Conservation (phyloP, 2,888 invertebrate species). For the Diplazon laetatorius region DNA sequence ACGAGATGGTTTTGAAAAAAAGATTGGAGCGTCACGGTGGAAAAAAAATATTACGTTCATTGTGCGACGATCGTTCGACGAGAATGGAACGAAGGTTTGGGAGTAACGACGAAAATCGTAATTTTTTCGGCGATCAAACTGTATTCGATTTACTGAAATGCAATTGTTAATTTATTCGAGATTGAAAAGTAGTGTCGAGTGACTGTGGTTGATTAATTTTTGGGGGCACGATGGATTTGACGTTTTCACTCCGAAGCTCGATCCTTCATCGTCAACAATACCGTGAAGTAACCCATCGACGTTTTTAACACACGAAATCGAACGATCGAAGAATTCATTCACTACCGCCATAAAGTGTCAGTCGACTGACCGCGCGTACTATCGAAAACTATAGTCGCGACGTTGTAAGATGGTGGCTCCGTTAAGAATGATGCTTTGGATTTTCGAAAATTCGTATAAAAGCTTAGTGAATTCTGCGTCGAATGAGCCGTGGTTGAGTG, state of each 20-base stretch:
- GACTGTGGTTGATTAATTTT: not conserved
- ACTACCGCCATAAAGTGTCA: no score
- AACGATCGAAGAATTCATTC: no score
- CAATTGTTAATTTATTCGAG: not conserved
- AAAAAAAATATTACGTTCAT: constrained; percentile 1
- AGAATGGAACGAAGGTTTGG: not conserved
- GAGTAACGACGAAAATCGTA: not conserved
- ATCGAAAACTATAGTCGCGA: no score
- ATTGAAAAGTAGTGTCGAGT: not conserved
- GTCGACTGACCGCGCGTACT: no score
- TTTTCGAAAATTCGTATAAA: no score
- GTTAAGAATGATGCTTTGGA: no score
- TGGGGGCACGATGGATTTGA: not conserved
- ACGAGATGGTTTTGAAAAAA: constrained; percentile 7
- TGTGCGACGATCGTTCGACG: not conserved
- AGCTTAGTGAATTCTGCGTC: no score
- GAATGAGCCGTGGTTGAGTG: no score
- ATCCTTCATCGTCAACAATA: constrained; percentile 63
- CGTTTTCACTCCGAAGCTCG: not conserved
- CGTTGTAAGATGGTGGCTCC: no score
- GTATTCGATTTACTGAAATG: not conserved
- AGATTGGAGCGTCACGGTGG: not conserved
- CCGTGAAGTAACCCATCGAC: constrained; percentile 67
- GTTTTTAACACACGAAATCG: no score
- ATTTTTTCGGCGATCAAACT: not conserved